phyloP scores from a whole-genome alignment of 2,888 invertebrate genomes.

The Tipula vernalis region DNA sequence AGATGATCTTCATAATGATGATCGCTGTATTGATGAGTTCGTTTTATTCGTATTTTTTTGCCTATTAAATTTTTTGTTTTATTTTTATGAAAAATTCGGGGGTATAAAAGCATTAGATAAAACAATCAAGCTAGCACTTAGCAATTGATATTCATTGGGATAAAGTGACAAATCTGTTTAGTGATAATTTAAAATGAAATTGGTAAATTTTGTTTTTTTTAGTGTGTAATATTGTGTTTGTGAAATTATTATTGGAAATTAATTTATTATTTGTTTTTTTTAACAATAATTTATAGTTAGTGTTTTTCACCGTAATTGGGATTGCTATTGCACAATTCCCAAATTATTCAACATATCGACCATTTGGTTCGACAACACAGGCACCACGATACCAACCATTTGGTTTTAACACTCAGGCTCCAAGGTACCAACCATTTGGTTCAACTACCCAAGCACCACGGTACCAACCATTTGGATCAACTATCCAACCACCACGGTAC shows the following conservation, averaged over 20 bases:
- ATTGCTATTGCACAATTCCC: not conserved
- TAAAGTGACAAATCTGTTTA: not conserved
- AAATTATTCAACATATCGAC: not conserved
- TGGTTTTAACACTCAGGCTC: not conserved
- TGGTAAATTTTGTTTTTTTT: not conserved
- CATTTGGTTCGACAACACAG: not conserved
- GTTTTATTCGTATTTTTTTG: not conserved
- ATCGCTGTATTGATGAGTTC: not conserved
- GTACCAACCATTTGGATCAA: too few species aligned
- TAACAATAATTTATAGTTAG: not conserved
- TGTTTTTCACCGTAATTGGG: not conserved
- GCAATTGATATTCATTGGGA: not conserved
- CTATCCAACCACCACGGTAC: not conserved
- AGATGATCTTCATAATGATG: not conserved
- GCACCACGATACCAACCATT: not conserved
- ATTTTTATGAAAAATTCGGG: not conserved
- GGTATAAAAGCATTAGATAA: not conserved
- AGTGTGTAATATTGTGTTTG: not conserved
- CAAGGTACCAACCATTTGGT: not conserved
- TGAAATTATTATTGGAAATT: not conserved
- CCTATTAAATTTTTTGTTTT: not conserved
- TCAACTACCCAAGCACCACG: not conserved
- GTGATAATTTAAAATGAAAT: not conserved
- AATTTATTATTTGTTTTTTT: not conserved
- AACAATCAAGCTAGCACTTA: not conserved